Base-by-base conservation (phyloP, 2,888 invertebrate species). In the Hirtodrosophila duncani region DNA sequence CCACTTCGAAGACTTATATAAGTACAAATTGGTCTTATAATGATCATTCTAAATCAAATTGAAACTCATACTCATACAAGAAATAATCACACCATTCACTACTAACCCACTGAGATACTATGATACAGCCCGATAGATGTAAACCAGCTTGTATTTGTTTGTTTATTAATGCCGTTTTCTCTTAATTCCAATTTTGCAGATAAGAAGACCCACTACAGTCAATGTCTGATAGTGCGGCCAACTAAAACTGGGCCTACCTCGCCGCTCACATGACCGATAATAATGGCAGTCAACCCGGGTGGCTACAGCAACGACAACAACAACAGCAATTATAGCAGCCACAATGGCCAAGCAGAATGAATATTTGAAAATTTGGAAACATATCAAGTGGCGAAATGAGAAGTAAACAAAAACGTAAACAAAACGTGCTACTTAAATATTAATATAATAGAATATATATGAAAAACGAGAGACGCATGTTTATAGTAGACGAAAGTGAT, bases 301-400 rank as follows among this genome's bases (percentile, higher is more conserved):
- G 39, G n/a, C 11, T 16, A 30, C 16, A 8, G 24, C 49, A 63
- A 10, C 44, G 38, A 20, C 52, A 59, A 14, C 13, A 11, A 8
- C 27, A 48, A 11, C 26, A 48, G 20, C 34, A 57, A 9, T 31
- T 41, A 26, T 20, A 41, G 21, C 3, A 26, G 41, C 57, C 50
- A 71, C 81, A 75, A 82, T 72, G 70, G 81, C 81, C 58, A 69
- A 68, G 39, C 82, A 82, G 68, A 67, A 68, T 84, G 85, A 86
- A 74, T 86, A 85, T 72, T 83, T 84, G 87, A 91, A 91, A 88
- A 91, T 92, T 89, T 92, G 92, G 92, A 92, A 92, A 88, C 92
- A 93, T 89, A 91, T 91, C 89, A 92, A 92, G 91, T 92, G 92
- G 92, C 91, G 92, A 81, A 77, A 67, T 75, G 80, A 67, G 55